Evolutionary conservation across 2,888 invertebrate genomes (phyloP).

Genomic region (Pharmacophagus antenor): DNA sequence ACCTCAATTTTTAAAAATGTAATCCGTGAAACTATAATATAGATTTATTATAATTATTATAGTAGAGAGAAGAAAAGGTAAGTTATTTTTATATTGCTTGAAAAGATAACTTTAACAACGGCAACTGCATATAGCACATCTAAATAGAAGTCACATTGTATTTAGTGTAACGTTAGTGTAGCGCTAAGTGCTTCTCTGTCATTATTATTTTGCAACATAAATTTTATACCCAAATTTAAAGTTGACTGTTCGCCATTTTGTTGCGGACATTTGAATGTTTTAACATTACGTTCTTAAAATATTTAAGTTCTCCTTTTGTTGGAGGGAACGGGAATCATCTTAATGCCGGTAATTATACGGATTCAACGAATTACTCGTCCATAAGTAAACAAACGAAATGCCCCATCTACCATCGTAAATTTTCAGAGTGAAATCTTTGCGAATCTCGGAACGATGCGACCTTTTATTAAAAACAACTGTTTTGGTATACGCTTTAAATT

Average conservation of each 20-base stretch:
- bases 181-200: too few relatives aligned
- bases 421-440: conserved; percentile 43
- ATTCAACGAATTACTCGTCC: conserved; percentile 78
- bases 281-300: conserved; percentile 59
- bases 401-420: conserved; percentile 79
- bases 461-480: conserved; percentile 2
- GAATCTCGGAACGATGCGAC: conserved; percentile 3
- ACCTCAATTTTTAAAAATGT: too few relatives aligned
- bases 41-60: too few relatives aligned
- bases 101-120: too few relatives aligned
- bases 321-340: conserved; percentile 73
- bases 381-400: conserved; percentile 78
- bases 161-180: neutral
- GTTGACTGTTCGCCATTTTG: conserved; percentile 38
- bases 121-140: too few relatives aligned
- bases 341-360: conserved; percentile 81
- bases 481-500: neutral
- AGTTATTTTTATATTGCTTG: too few relatives aligned
- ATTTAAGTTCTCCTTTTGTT: conserved; percentile 58
- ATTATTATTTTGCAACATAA: conserved; percentile 37
- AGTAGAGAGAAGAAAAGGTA: too few relatives aligned
- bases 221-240: conserved; percentile 72
- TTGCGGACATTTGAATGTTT: conserved; percentile 77
- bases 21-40: too few relatives aligned
- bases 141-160: neutral